A percentile compares a stretch with the other conserved stretches of the same genome.
Conservation (phyloP, 2,113 vertebrate genomes). For the Sinocyclocheilus rhinocerous region DNA sequence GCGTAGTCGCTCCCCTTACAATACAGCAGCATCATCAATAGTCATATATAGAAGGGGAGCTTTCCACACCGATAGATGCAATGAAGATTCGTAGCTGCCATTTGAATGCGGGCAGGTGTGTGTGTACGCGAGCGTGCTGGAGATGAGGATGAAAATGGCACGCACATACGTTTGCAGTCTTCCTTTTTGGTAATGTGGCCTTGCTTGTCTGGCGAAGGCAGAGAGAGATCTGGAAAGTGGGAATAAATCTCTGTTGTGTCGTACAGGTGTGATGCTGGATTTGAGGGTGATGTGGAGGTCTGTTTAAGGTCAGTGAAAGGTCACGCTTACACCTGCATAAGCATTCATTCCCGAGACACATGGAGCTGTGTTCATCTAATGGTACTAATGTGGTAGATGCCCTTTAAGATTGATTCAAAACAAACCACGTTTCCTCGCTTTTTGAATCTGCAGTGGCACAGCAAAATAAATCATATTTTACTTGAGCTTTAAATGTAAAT, state of each 20-base stretch:
- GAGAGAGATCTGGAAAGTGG: background rate
- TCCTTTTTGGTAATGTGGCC: slow-evolving; percentile 67
- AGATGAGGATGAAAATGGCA: slow-evolving; percentile 59
- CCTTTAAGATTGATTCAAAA: slow-evolving; percentile 2
- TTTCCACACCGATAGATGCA: slow-evolving; percentile 73
- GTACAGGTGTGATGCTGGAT: slow-evolving; percentile 49
- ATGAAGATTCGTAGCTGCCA: slow-evolving; percentile 80
- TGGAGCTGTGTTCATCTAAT: slow-evolving; percentile 24
- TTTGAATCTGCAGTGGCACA: background rate
- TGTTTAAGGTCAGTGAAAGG: slow-evolving; percentile 16
- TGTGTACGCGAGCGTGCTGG: background rate
- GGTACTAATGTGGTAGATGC: background rate
- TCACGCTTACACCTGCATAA: slow-evolving; percentile 4
- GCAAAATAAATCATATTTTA: background rate
- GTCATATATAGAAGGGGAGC: slow-evolving; percentile 73
- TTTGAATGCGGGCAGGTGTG: slow-evolving; percentile 61
- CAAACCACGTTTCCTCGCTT: background rate
- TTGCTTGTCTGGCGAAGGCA: slow-evolving; percentile 63
- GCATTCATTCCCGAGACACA: slow-evolving; percentile 10
- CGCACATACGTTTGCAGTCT: slow-evolving; percentile 64
- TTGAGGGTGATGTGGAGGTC: slow-evolving; percentile 16
- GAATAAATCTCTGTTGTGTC: slow-evolving; percentile 25
- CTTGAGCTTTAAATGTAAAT: background rate
- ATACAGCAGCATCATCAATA: slow-evolving; percentile 76
- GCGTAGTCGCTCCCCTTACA: slow-evolving; percentile 69